These are phyloP conservation scores for Melinaea marsaeus DNA, from an alignment of 2,888 invertebrate genomes.

Conservation along the genomic window DNA sequence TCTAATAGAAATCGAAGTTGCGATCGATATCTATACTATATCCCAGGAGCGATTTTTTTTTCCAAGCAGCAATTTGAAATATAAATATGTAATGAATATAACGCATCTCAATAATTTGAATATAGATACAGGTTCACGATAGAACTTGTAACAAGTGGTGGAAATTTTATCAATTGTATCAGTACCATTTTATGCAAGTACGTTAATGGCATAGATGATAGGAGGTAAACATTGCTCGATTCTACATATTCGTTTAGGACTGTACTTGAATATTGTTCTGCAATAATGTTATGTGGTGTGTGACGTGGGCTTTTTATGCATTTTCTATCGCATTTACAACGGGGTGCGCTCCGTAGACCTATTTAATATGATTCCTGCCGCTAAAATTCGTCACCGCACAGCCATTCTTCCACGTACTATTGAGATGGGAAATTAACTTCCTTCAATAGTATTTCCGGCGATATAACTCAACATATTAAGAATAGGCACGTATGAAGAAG, in stretches of 20 bases:
- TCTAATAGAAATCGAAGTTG: conserved; percentile 86
- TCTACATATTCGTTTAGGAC: conserved; percentile 79
- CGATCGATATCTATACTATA: conserved; percentile 82
- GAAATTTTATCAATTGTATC: conserved; percentile 76
- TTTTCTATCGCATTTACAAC: no score
- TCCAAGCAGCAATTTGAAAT: conserved; percentile 79
- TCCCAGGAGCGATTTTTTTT: conserved; percentile 80
- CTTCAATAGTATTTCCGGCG: no score
- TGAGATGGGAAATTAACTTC: no score
- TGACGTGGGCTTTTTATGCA: no score
- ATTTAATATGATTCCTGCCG: no score
- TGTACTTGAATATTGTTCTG: conserved; percentile 65
- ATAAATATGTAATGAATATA: conserved; percentile 32
- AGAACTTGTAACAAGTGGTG: conserved; percentile 79
- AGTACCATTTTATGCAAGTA: conserved; percentile 77
- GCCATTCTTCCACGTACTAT: no score
- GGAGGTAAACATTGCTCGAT: conserved; percentile 85
- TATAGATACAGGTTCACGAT: conserved; percentile 86
- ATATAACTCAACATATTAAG: no score
- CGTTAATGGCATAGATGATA: conserved; percentile 80
- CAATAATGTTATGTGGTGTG: conserved; percentile 5
- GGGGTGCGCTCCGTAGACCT: no score
- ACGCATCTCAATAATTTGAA: conserved; percentile 69
- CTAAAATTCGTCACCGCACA: no score
- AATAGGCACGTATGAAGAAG: no score